A percentile compares a stretch with the other conserved stretches of the same genome.
These are phyloP conservation scores for Chaenodraco wilsoni DNA, from an alignment of 2,797 vertebrate species.

Conservation along the genomic window DNA sequence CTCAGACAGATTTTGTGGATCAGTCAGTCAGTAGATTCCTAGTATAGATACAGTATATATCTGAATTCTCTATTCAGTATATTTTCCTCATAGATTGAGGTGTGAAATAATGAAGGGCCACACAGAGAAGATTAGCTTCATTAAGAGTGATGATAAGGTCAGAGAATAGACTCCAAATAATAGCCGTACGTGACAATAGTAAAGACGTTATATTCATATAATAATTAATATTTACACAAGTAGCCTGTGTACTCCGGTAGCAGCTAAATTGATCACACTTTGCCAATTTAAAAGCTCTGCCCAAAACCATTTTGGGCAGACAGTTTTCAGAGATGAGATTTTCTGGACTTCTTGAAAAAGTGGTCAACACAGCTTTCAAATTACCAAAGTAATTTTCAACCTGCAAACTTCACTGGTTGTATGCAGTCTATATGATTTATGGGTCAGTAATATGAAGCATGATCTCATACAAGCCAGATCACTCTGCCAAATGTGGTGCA, in stretches of 20 bases:
- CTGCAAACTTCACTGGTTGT: conserved; percentile 44
- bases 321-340: conserved; percentile 4
- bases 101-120: not conserved
- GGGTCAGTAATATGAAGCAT: conserved; percentile 62
- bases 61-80: conserved; percentile 1
- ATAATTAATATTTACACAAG: too few species aligned
- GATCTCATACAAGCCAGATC: conserved; percentile 65
- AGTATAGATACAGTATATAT: not conserved
- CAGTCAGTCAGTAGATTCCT: not conserved
- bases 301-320: not conserved
- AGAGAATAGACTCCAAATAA: conserved; percentile 6
- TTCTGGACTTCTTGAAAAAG: too few species aligned
- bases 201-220: too few species aligned
- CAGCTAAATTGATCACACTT: conserved; percentile 47
- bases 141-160: conserved; percentile 11
- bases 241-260: conserved; percentile 3
- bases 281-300: conserved; percentile 36
- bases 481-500: conserved; percentile 65
- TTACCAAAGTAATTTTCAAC: conserved; percentile 27
- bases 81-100: conserved; percentile 8
- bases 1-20: not conserved
- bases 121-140: conserved; percentile 2
- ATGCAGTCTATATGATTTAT: conserved; percentile 66
- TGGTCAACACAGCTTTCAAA: conserved; percentile 43
- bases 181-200: not conserved